phyloP scores from a whole-genome alignment of 2,797 vertebrate genomes.

The Poecilia wingei region DNA sequence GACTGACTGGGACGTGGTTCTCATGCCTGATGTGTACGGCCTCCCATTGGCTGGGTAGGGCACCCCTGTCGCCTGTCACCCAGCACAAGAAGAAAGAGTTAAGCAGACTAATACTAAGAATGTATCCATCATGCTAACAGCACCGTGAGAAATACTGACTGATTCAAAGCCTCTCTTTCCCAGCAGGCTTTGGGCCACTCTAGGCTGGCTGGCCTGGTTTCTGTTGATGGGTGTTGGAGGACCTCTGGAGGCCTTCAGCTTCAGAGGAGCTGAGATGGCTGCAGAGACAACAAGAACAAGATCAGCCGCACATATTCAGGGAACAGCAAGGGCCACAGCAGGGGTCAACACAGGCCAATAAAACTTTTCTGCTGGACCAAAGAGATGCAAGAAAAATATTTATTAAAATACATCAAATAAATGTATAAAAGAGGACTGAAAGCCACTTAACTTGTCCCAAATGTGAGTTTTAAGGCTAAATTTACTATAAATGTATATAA shows the following conservation, averaged over 20 bases:
- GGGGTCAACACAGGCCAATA: not conserved
- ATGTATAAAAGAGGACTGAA: not conserved
- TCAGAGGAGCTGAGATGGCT: constrained; percentile 91
- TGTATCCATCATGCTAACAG: not conserved
- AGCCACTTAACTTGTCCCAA: not conserved
- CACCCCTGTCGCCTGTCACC: constrained; percentile 82
- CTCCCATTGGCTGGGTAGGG: constrained; percentile 92
- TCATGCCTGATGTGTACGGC: constrained; percentile 88
- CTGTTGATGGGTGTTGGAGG: constrained; percentile 94
- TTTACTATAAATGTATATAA: not conserved
- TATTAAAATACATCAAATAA: not conserved
- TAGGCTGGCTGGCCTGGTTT: constrained; percentile 90
- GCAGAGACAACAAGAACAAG: constrained; percentile 15
- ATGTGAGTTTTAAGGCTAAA: too few species aligned
- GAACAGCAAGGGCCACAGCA: not conserved
- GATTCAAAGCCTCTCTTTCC: constrained; percentile 90
- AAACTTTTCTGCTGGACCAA: not conserved
- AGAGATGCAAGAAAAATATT: not conserved
- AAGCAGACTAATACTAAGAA: too few species aligned
- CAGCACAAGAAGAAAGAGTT: constrained; percentile 10
- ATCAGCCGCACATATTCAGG: not conserved
- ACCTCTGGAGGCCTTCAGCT: constrained; percentile 90
- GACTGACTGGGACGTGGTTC: constrained; percentile 89
- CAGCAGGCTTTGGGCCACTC: constrained; percentile 85
- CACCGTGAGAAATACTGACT: constrained; percentile 72